Evolutionary conservation across 2,113 vertebrate species (phyloP).

Genomic region (Puntigrus tetrazona): DNA sequence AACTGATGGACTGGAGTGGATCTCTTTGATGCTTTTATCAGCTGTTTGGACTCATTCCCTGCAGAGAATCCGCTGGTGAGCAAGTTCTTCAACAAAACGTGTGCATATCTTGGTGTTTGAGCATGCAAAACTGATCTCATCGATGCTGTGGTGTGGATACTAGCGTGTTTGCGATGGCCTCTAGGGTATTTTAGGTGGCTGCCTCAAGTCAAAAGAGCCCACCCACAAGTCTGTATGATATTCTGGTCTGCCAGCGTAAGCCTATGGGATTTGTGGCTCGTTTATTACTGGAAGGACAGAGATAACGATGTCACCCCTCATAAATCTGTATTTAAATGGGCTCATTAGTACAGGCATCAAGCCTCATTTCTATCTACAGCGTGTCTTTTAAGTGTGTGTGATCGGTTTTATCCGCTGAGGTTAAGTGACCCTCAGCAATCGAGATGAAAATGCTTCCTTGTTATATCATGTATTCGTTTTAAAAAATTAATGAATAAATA

Average conservation of each 20-base stretch:
- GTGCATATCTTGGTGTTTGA: no score
- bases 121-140: background rate
- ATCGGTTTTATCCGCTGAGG: background rate
- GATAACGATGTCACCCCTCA: background rate
- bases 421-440: background rate
- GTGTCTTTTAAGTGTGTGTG: conserved; percentile 1
- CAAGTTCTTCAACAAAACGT: background rate
- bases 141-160: background rate
- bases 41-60: background rate
- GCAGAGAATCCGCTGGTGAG: background rate
- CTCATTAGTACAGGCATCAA: conserved; percentile 27
- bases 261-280: background rate
- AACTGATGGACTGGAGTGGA: background rate
- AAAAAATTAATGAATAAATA: background rate
- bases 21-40: background rate
- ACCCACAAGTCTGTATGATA: background rate
- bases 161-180: background rate
- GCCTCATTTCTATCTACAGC: conserved; percentile 30
- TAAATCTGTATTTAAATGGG: conserved; percentile 36
- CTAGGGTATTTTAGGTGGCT: background rate
- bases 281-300: background rate
- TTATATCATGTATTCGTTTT: background rate
- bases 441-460: background rate
- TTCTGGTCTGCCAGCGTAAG: background rate
- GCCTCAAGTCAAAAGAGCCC: background rate